A percentile compares a stretch with the other conserved stretches of the same genome.
These are phyloP conservation scores for Acronicta leporina DNA, from an alignment of 2,888 invertebrate genomes.

Conservation along the genomic window DNA sequence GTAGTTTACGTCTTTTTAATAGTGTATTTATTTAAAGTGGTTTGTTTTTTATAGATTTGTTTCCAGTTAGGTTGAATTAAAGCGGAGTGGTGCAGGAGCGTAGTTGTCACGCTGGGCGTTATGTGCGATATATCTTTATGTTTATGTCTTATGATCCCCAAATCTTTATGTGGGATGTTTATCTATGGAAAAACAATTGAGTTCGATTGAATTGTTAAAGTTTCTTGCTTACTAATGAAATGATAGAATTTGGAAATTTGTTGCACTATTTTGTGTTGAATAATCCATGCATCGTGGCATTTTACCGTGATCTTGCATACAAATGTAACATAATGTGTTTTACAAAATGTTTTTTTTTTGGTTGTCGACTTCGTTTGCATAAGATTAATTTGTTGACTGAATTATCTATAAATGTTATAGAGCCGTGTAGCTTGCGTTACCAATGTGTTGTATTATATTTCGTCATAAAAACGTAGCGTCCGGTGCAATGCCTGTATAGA, in stretches of 20 bases:
- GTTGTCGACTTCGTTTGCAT: slow-evolving; percentile 38
- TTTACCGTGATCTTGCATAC: slow-evolving; percentile 3
- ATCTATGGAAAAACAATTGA: slow-evolving; percentile 52
- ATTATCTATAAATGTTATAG: slow-evolving; percentile 38
- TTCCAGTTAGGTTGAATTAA: slow-evolving; percentile 65
- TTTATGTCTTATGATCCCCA: slow-evolving; percentile 66
- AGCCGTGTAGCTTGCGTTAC: slow-evolving; percentile 17
- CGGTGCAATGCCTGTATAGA: slow-evolving; percentile 36
- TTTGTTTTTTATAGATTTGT: slow-evolving; percentile 67
- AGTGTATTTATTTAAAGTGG: slow-evolving; percentile 72
- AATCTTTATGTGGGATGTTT: slow-evolving; percentile 67
- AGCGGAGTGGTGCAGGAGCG: slow-evolving; percentile 60
- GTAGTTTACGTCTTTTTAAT: slow-evolving; percentile 73
- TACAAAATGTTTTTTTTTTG: no score
- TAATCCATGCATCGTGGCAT: slow-evolving; percentile 18
- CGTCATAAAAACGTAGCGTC: slow-evolving; percentile 42
- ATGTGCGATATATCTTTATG: slow-evolving; percentile 62
- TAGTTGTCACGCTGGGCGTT: slow-evolving; percentile 67
- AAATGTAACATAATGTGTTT: no score
- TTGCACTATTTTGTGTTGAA: slow-evolving; percentile 17
- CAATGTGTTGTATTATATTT: slow-evolving; percentile 47
- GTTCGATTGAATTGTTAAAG: slow-evolving; percentile 46
- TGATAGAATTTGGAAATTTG: slow-evolving; percentile 15
- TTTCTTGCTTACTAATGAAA: slow-evolving; percentile 23
- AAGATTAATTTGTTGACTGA: slow-evolving; percentile 46